These are phyloP conservation scores for Crocidura indochinensis DNA, from an alignment of 2,797 vertebrate genomes.

Conservation along the genomic window DNA sequence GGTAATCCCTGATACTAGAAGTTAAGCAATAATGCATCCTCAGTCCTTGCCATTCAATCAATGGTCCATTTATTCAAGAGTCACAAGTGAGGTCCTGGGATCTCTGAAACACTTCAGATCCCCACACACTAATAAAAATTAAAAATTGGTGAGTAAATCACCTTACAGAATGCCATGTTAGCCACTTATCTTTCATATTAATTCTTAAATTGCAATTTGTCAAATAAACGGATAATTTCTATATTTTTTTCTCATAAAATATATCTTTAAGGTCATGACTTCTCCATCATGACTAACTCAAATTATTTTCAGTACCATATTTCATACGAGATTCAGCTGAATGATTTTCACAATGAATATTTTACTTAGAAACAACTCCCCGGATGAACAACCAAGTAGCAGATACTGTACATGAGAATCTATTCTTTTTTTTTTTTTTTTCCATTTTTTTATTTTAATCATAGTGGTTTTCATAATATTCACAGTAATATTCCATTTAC, in stretches of 20 bases:
- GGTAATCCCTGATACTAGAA: no score
- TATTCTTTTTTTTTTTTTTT: not conserved
- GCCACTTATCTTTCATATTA: constrained; percentile 1
- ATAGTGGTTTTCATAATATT: no score
- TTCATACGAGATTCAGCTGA: not conserved
- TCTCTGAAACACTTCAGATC: no score
- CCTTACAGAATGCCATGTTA: not conserved
- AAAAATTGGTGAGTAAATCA: not conserved
- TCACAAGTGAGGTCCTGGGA: no score
- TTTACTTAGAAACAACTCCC: not conserved
- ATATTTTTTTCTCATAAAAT: no score
- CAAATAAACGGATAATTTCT: not conserved
- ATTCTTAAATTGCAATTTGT: constrained; percentile 6
- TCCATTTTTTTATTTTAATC: no score
- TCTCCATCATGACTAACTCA: not conserved
- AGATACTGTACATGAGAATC: not conserved
- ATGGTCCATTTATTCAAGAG: no score
- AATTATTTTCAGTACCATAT: not conserved
- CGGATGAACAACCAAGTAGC: rapidly evolving
- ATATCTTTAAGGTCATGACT: not conserved
- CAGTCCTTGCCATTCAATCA: no score
- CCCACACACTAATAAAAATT: not conserved
- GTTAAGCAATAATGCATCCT: no score
- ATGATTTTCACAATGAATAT: not conserved
- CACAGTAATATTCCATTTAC: no score